These are phyloP conservation scores for Acleris holmiana DNA, from an alignment of 2,888 invertebrate species.

Conservation along the genomic window DNA sequence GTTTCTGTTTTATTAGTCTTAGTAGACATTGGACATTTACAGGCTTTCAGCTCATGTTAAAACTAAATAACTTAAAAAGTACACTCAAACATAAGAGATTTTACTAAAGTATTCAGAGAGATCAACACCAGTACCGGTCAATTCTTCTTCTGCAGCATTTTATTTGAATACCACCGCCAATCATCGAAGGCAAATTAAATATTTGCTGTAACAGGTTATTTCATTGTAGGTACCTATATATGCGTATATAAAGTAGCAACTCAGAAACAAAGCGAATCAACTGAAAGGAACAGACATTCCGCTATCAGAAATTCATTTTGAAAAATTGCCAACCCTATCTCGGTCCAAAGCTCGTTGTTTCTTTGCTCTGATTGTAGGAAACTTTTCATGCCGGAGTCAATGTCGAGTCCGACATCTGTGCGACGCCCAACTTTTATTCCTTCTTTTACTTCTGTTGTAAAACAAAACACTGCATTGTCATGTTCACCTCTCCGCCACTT, in stretches of 20 bases:
- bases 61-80: too few relatives aligned
- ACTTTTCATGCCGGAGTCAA: constrained; percentile 47
- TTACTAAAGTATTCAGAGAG: too few relatives aligned
- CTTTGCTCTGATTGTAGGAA: constrained; percentile 38
- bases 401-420: constrained; percentile 45
- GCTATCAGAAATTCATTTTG: constrained; percentile 32
- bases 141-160: too few relatives aligned
- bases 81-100: too few relatives aligned
- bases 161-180: too few relatives aligned
- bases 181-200: too few relatives aligned
- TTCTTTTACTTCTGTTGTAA: constrained; percentile 45
- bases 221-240: too few relatives aligned
- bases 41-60: too few relatives aligned
- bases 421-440: constrained; percentile 48
- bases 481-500: constrained; percentile 40
- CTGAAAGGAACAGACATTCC: constrained; percentile 14
- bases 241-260: constrained; percentile 23
- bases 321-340: constrained; percentile 37
- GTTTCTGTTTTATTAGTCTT: too few relatives aligned
- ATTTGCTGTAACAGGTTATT: background rate
- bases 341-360: constrained; percentile 31
- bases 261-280: constrained; percentile 32
- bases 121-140: too few relatives aligned
- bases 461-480: constrained; percentile 47
- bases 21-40: too few relatives aligned